Conservation (phyloP, 2,888 invertebrate species). For the Drosophila macrospina region DNA sequence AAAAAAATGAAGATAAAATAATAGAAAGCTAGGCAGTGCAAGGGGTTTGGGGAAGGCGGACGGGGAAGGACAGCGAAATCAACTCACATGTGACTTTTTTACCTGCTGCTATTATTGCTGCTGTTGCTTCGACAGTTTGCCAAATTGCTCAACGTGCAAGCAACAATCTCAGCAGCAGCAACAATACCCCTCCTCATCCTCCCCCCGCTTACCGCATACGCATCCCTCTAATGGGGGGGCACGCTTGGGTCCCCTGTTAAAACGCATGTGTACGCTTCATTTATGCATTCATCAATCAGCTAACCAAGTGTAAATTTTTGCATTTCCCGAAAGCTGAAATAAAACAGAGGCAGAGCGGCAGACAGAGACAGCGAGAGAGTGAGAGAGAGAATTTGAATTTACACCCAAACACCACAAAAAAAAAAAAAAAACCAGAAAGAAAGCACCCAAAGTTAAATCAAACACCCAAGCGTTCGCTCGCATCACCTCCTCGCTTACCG, state of each 20-base stretch:
- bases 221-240: background rate
- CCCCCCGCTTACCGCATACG: background rate
- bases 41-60: background rate
- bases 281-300: conserved; percentile 84
- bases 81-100: conserved; percentile 26
- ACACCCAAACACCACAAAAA: conserved; percentile 39
- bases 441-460: conserved; percentile 61
- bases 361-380: background rate
- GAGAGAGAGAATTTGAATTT: conserved; percentile 79
- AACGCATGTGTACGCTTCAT: conserved; percentile 82
- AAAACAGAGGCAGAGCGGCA: conserved; percentile 61
- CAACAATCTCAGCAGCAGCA: conserved; percentile 17
- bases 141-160: conserved; percentile 70
- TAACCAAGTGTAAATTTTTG: conserved; percentile 84
- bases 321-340: conserved; percentile 78
- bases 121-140: conserved; percentile 42
- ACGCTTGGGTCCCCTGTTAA: conserved; percentile 21
- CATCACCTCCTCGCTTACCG: conserved; percentile 31
- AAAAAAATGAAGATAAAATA: background rate
- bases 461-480: conserved; percentile 19
- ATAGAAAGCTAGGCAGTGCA: background rate
- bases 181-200: background rate
- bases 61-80: conserved; percentile 16
- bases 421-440: background rate
- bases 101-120: conserved; percentile 34